phyloP scores from a whole-genome alignment of 2,888 invertebrate species.

The Pseudoips prasinana region DNA sequence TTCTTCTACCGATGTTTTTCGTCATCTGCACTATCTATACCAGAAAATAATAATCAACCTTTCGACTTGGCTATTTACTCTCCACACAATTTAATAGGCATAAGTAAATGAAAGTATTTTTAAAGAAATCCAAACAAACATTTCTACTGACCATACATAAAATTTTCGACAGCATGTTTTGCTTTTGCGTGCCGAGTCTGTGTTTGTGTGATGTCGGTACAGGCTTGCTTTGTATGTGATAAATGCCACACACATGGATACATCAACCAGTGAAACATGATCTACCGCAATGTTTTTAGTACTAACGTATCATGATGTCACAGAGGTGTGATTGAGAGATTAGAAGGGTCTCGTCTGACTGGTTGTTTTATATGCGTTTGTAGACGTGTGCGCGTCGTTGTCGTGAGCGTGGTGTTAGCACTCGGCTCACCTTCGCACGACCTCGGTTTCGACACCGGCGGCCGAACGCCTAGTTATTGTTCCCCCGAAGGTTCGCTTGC shows the following conservation, averaged over 20 bases:
- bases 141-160: slow-evolving; percentile 48
- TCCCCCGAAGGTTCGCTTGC: slow-evolving; percentile 68
- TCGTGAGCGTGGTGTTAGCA: slow-evolving; percentile 70
- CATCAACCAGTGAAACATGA: slow-evolving; percentile 32
- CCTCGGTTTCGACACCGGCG: slow-evolving; percentile 75
- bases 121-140: neutral
- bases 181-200: slow-evolving; percentile 63
- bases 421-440: slow-evolving; percentile 76
- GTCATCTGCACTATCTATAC: no score
- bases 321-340: slow-evolving; percentile 9
- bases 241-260: slow-evolving; percentile 49
- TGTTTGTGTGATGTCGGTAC: slow-evolving; percentile 49
- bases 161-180: slow-evolving; percentile 71
- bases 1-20: no score
- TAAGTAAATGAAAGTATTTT: no score
- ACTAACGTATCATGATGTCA: neutral
- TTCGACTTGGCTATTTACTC: no score
- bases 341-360: slow-evolving; percentile 2
- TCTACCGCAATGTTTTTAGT: slow-evolving; percentile 13
- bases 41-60: no score
- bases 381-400: slow-evolving; percentile 40
- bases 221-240: slow-evolving; percentile 37
- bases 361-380: slow-evolving; percentile 38
- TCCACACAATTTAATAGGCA: no score
- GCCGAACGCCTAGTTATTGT: slow-evolving; percentile 70